These are phyloP conservation scores for Mohoua ochrocephala DNA, from an alignment of 2,113 vertebrate species.

Conservation along the genomic window DNA sequence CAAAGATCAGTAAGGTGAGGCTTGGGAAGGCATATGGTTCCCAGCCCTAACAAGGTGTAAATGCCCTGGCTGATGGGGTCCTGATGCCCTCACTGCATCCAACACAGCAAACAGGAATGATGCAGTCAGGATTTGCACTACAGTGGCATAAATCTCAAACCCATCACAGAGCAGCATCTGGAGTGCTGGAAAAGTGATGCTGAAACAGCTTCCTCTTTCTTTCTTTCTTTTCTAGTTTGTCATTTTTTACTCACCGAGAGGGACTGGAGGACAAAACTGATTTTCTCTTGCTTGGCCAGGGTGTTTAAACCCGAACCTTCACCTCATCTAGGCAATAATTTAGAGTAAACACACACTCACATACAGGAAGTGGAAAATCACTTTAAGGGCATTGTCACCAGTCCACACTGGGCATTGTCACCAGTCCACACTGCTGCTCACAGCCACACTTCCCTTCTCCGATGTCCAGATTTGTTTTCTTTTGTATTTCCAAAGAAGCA, in stretches of 20 bases:
- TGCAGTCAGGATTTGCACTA: background rate
- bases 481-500: background rate
- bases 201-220: background rate
- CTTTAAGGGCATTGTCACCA: background rate
- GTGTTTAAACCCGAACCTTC: background rate
- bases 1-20: background rate
- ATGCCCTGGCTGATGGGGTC: background rate
- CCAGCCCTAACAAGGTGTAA: background rate
- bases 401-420: background rate
- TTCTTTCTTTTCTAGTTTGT: background rate
- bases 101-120: background rate
- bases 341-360: background rate
- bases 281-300: background rate
- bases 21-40: background rate
- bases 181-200: background rate
- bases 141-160: background rate
- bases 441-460: background rate
- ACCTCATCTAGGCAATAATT: background rate
- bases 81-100: background rate
- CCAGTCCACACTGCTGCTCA: background rate
- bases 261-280: background rate
- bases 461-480: background rate
- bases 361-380: background rate
- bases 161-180: background rate
- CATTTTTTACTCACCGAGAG: background rate